phyloP scores from a whole-genome alignment of 1,140 invertebrate genomes.

The Eciton burchellii region DNA sequence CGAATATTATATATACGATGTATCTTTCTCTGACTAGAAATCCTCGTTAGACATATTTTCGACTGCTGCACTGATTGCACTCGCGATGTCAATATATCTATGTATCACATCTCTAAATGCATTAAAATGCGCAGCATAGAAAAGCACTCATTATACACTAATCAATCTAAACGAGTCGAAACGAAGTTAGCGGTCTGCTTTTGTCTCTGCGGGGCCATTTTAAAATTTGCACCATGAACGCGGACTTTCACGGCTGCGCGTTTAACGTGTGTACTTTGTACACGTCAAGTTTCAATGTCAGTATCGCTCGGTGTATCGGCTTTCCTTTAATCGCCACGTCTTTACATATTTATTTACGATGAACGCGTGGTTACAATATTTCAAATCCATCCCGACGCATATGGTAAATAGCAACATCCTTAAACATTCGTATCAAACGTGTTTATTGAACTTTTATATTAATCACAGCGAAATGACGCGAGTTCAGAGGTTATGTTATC shows the following conservation, averaged over 20 bases:
- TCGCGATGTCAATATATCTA: neutral
- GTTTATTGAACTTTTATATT: neutral
- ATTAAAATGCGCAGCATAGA: neutral
- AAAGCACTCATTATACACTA: neutral
- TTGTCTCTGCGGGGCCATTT: neutral
- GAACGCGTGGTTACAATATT: slow-evolving; percentile 78
- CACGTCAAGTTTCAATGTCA: neutral
- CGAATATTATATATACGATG: no score
- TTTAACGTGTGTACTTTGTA: neutral
- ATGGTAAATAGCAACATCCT: slow-evolving; percentile 84
- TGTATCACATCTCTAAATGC: slow-evolving; percentile 12
- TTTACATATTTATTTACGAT: slow-evolving; percentile 66
- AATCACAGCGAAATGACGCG: neutral
- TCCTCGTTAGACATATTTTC: neutral
- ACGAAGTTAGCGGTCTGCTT: neutral
- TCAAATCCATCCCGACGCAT: slow-evolving; percentile 87
- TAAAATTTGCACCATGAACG: slow-evolving; percentile 49
- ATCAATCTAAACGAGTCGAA: neutral
- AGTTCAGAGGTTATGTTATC: slow-evolving; percentile 50
- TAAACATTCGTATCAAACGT: neutral
- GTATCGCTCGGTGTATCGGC: neutral
- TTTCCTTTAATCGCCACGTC: neutral
- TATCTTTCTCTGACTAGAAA: no score
- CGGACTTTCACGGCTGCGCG: slow-evolving; percentile 19
- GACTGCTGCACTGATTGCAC: neutral